phyloP scores from a whole-genome alignment of 2,113 vertebrate genomes.

The Chamaetylas fuelleborni region DNA sequence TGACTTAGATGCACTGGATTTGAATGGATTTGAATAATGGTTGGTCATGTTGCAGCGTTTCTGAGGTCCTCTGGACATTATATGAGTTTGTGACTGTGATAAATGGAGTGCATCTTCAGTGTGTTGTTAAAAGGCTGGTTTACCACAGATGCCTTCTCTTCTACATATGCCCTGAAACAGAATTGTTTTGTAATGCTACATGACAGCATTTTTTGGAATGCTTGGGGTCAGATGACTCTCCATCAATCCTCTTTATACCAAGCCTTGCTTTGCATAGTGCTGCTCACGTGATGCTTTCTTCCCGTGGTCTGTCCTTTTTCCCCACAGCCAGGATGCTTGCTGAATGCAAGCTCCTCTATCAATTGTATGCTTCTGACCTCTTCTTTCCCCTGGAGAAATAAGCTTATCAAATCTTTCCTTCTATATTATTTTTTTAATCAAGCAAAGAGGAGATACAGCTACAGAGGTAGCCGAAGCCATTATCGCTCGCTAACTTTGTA shows the following conservation, averaged over 20 bases:
- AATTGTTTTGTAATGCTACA: not conserved
- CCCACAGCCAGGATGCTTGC: not conserved
- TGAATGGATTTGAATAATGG: not conserved
- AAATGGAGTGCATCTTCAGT: not conserved
- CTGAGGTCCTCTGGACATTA: not conserved
- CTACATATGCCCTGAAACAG: not conserved
- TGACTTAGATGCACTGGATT: not conserved
- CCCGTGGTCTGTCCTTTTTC: not conserved
- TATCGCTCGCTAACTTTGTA: not conserved
- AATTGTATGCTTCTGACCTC: not conserved
- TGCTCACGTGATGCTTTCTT: not conserved
- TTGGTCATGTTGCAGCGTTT: not conserved
- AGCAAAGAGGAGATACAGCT: not conserved
- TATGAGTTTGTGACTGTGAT: not conserved
- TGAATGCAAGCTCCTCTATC: not conserved
- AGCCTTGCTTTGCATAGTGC: not conserved
- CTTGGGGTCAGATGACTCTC: not conserved
- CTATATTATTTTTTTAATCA: conserved; percentile 1
- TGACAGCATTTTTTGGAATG: not conserved
- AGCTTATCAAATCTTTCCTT: conserved; percentile 18
- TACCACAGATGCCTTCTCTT: not conserved
- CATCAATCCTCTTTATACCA: not conserved
- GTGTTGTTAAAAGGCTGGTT: conserved; percentile 9
- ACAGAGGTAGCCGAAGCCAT: not conserved
- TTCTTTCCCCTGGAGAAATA: conserved; percentile 29